Evolutionary conservation across 2,113 vertebrate genomes (phyloP), one percentile per base, ranked within the genome.

Genomic region (Silurus glanis): DNA sequence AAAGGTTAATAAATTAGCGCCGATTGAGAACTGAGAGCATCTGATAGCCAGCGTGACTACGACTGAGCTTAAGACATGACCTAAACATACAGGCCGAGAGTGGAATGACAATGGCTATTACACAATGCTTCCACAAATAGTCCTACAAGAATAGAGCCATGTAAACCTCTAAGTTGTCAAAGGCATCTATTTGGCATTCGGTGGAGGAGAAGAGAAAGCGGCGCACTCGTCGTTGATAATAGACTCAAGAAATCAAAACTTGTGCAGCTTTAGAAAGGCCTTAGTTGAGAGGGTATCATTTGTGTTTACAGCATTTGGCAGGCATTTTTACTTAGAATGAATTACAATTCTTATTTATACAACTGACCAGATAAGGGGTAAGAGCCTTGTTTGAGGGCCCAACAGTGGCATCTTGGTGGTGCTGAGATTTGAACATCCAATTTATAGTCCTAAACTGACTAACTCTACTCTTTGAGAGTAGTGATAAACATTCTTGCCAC

Each of bases 401-500:
- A 37, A 37, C 37, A 2, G 37, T 37, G 37, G 37, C 37, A 37
- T 37, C 37, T 37, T 37, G 37, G 37, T 37, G 37, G 37, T 37
- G 2, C 37, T 37, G 2, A 37, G 37, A 37, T 37, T 37, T 37
- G 37, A 37, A 37, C 37, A 37, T 37, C 37, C 37, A 37, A 37
- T 37, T 37, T 2, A 37, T 37, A 37, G 37, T 37, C 37, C 37
- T 37, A 37, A 13, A 10, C 4, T 5, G 53, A 25, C 7, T 23
- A 53, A 75, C 28, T 23, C 21, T 53, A 0, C 83, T 12, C 45
- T 10, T 5, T 85, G 23, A 61, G 59, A 72, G 61, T 13, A 17
- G 8, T n/a, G 53, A 16, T 47, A 47, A 83, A 67, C 92, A 93
- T 91, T 87, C 80, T 93, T 86, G 90, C 93, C 93, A 92, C 93